Base-by-base conservation (phyloP, 2,113 vertebrate genomes). In the Aplodontia rufa region DNA sequence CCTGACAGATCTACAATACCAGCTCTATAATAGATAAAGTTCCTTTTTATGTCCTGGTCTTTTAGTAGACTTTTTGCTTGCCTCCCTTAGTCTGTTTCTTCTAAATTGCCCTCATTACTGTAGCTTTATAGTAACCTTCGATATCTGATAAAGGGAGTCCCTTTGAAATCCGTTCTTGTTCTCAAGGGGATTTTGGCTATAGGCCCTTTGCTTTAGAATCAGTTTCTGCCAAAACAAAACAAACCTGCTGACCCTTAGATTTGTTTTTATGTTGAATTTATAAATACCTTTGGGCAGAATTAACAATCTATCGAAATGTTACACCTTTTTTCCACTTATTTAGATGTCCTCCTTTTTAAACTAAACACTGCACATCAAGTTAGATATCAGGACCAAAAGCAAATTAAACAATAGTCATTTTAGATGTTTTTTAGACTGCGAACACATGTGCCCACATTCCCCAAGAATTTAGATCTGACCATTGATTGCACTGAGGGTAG, bases 341-440 rank as follows among this genome's bases (percentile, higher is more conserved):
- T 60, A 83, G 37, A 20, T 81, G 28, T 45, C 19, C 17, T 51
- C 16, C 37, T 83, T 76, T 24, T 69, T 16, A 51, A 66, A 69
- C 35, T n/a, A 49, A 90, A 90, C 51, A 37, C 64, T 69, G 72
- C 37, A 64, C 9, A 78, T 51, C 24, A 79, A 95, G 85, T 42
- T 82, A 49, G 1, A 30, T 12, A 32, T 35, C 47, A 68, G 22
- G 30, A 26, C 9, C 68, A 62, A 92, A 89, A 71, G 2, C n/a
- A 93, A 94, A 91, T 9, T 28, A 80, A 96, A 82, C 6, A 72
- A 68, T 2, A 85, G 20, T 45, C 78, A 71, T 78, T 95, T 76
- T 72, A 92, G 8, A 20, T 32, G 16, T 51, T 85, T 91, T 64
- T 19, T 60, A 93, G 87, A 82, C 17, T 42, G 87, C 10, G 71